phyloP scores from a whole-genome alignment of 92 coral and sea anemone genomes.

The Heteractis magnifica region DNA sequence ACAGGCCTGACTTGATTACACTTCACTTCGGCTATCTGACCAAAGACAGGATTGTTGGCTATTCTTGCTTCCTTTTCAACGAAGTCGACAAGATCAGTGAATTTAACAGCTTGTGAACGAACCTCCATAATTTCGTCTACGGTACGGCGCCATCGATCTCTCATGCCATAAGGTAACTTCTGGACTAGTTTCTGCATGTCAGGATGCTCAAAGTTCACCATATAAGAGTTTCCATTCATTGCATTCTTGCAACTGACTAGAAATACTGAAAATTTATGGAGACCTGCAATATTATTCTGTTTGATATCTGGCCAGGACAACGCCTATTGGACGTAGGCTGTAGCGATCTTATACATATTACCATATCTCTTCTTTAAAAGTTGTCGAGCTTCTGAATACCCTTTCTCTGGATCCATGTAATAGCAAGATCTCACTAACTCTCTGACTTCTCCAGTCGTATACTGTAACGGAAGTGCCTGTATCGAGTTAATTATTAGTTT shows the following conservation, averaged over 20 bases:
- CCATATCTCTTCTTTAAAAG: constrained; percentile 37
- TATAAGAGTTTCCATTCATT: constrained; percentile 31
- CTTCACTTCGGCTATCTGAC: constrained; percentile 8
- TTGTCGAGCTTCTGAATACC: constrained; percentile 36
- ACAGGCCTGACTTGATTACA: not conserved
- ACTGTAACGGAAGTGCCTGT: too few species aligned
- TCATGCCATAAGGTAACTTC: constrained; percentile 34
- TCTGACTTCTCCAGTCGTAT: constrained; percentile 37
- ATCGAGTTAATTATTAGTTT: too few species aligned
- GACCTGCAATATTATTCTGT: constrained; percentile 24
- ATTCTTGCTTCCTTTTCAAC: constrained; percentile 45
- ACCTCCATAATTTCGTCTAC: constrained; percentile 39
- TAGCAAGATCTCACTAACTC: constrained; percentile 41
- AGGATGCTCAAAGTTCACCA: constrained; percentile 50
- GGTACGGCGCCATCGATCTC: constrained; percentile 42
- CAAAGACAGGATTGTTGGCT: constrained; percentile 44
- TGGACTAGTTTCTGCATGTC: constrained; percentile 30
- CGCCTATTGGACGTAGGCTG: constrained; percentile 40
- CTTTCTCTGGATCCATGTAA: constrained; percentile 18
- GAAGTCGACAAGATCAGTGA: constrained; percentile 30
- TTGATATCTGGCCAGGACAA: constrained; percentile 27
- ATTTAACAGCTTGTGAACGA: constrained; percentile 11
- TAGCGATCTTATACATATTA: constrained; percentile 34
- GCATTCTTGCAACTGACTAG: constrained; percentile 43
- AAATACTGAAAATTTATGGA: constrained; percentile 37